These are phyloP conservation scores for Podiceps cristatus DNA, from an alignment of 2,113 vertebrate species.

Conservation along the genomic window DNA sequence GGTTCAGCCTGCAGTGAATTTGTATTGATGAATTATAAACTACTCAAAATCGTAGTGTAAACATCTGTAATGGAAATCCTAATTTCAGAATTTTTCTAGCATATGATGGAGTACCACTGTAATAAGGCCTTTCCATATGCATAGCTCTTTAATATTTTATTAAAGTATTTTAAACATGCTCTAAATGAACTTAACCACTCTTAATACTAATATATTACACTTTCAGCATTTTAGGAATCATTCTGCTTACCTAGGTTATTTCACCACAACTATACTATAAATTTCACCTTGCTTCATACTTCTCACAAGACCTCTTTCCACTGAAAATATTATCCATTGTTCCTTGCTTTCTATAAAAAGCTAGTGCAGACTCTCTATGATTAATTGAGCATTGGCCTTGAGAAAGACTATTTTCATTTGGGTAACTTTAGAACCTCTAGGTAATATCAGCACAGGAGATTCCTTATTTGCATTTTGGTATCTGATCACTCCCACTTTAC, in stretches of 20 bases:
- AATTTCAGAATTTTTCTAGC: not conserved
- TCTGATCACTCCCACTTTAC: not conserved
- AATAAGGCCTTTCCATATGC: not conserved
- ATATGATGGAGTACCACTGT: not conserved
- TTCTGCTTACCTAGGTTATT: not conserved
- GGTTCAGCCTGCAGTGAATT: not conserved
- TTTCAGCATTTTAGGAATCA: not conserved
- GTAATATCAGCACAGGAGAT: not conserved
- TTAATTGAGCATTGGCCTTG: not conserved
- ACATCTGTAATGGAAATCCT: not conserved
- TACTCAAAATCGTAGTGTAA: not conserved
- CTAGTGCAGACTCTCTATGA: not conserved
- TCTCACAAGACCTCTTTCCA: not conserved
- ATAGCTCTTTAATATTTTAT: not conserved
- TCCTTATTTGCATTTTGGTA: not conserved
- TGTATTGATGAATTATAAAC: not conserved
- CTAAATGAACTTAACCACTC: not conserved
- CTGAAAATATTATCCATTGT: not conserved
- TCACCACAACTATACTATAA: not conserved
- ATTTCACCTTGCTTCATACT: not conserved
- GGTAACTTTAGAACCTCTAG: not conserved
- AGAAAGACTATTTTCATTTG: not conserved
- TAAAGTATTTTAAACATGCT: not conserved
- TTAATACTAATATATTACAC: not conserved
- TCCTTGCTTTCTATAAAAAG: not conserved